Base-by-base conservation (phyloP, 2,888 invertebrate species). In the Pristionchus arcanus region DNA sequence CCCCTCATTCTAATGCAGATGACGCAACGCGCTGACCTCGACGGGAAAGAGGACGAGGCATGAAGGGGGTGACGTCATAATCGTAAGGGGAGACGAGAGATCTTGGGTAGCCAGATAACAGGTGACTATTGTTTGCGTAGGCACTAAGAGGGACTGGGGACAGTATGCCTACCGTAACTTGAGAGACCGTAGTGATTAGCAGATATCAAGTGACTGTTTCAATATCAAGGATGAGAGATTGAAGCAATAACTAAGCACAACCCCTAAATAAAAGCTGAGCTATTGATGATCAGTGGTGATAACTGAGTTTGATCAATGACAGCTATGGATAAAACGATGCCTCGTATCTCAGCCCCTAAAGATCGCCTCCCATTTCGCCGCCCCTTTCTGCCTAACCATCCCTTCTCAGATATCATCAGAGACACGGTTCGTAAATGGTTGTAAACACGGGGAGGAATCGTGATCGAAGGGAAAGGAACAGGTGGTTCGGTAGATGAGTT, bases 11-110 rank as follows among this genome's bases (percentile, higher is more conserved):
- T 19, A 42, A n/a, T 28, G 37, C 81, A 53, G 49, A 49, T 81
- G 81, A 49, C 81, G 81, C 81, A 81, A 81, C 81, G 0, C 13
- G n/a, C n/a, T 28, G 81, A 81, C 81, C 81, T 81, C 81, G 81
- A 28, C 13, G 19, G 21, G 25, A n/a, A 42, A 77, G 77, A 42
- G 37, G 37, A 16, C 25, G 19, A 49, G 42, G 42, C 42, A 42
- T 42, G 9, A n/a, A 49, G 16, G 9, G n/a, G 81, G 28, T 81
- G 53, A 28, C 81, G 81, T 81, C n/a, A 53, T 9, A 25, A 13
- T n/a, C 81, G 81, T 81, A 81, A 81, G 9, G n/a, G 2, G 81
- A 81, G 81, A 81, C 11, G 49, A n/a, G 25, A 49, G n/a, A 42
- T 2, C n/a, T 49, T 28, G 81, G 49, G 21, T 81, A 28, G 49